phyloP scores from a whole-genome alignment of 2,113 vertebrate genomes.

The Muntiacus muntjak region DNA sequence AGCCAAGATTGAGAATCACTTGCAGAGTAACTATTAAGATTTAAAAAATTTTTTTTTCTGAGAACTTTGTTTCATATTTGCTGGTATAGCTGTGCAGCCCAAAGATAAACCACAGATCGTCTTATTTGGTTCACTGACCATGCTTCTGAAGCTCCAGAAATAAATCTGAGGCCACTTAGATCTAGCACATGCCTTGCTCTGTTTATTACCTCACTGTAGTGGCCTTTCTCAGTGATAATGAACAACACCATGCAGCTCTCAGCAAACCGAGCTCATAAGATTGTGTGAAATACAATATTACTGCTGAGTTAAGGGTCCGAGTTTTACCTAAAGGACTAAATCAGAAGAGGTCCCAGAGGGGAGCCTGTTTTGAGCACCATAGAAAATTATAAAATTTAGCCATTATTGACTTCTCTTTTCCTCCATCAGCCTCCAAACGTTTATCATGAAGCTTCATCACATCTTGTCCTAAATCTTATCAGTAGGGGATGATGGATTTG shows the following conservation, averaged over 20 bases:
- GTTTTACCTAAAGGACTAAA: not conserved
- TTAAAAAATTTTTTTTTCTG: not conserved
- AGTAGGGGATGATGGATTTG: not conserved
- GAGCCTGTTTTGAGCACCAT: not conserved
- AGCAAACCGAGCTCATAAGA: not conserved
- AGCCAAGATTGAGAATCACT: not conserved
- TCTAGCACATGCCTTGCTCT: not conserved
- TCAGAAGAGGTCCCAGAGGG: not conserved
- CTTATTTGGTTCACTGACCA: not conserved
- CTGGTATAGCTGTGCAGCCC: not conserved
- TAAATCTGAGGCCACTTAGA: not conserved
- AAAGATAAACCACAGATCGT: not conserved
- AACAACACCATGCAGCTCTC: not conserved
- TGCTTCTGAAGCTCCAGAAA: not conserved
- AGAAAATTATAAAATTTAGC: not conserved
- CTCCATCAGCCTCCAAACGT: not conserved
- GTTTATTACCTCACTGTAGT: not conserved
- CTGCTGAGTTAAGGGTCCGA: not conserved
- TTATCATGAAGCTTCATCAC: not conserved
- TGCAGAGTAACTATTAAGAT: not conserved
- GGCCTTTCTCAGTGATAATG: not conserved
- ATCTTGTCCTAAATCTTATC: not conserved
- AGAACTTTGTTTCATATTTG: not conserved
- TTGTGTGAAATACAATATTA: not conserved
- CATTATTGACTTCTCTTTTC: not conserved